Percentiles rank a stretch among this genome's conserved stretches.
Evolutionary conservation across 2,888 invertebrate species (phyloP).

Genomic region (Lissonota sp.): DNA sequence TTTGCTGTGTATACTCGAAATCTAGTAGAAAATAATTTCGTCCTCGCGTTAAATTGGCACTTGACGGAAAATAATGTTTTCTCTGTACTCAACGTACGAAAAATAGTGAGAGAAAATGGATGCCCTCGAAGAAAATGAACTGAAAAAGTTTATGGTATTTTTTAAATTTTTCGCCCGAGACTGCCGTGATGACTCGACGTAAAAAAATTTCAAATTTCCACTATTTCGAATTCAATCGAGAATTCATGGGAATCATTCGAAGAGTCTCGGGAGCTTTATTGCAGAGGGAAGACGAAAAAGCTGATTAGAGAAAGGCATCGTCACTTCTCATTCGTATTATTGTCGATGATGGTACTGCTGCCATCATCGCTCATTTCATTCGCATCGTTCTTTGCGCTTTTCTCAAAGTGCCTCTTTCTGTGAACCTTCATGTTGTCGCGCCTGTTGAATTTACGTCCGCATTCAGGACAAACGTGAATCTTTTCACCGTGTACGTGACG

Average conservation of each 20-base stretch:
- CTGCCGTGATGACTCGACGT: too few relatives aligned
- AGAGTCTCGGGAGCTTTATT: too few relatives aligned
- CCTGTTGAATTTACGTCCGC: conserved; percentile 81
- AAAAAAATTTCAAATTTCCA: too few relatives aligned
- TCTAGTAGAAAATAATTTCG: conserved; percentile 26
- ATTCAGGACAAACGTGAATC: conserved; percentile 81
- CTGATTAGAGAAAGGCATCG: too few relatives aligned
- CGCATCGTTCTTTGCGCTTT: conserved; percentile 69
- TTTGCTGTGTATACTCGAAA: neutral
- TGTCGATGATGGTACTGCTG: conserved; percentile 49
- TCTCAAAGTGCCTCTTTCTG: conserved; percentile 79
- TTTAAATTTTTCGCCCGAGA: too few relatives aligned
- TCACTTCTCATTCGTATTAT: conserved; percentile 72
- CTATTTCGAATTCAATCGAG: too few relatives aligned
- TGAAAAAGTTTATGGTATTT: too few relatives aligned
- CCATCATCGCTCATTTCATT: conserved; percentile 60
- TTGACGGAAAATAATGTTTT: neutral
- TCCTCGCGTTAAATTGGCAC: conserved; percentile 53
- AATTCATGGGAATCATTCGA: too few relatives aligned
- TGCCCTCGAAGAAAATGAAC: too few relatives aligned
- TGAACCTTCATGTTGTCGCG: conserved; percentile 83
- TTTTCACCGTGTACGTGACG: conserved; percentile 82
- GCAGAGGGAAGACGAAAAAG: conserved; percentile 13
- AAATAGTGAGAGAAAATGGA: too few relatives aligned
- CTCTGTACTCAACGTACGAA: too few relatives aligned